These are phyloP conservation scores for Crossaster papposus DNA, from an alignment of 53 echinoderm and acorn worm species.

Conservation along the genomic window DNA sequence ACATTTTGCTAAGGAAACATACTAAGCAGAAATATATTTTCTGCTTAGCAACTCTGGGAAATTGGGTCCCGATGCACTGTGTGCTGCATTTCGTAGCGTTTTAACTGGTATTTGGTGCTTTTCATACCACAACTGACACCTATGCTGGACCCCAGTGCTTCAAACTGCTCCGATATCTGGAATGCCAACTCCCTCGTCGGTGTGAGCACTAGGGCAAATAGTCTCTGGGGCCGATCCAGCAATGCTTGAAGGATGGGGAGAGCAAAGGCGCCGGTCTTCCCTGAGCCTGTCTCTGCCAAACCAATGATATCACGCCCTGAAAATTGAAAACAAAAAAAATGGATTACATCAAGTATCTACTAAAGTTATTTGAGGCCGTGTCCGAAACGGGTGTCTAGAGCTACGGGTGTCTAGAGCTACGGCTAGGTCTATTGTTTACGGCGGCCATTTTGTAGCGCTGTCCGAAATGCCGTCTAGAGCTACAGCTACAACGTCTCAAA, in stretches of 20 bases:
- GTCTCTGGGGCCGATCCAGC: conserved; percentile 86
- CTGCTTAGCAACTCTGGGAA: too few relatives aligned
- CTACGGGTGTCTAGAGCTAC: too few relatives aligned
- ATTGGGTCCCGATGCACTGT: too few relatives aligned
- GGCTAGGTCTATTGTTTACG: too few relatives aligned
- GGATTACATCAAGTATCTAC: not conserved
- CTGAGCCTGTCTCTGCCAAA: conserved; percentile 95
- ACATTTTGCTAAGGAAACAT: too few relatives aligned
- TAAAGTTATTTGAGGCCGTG: too few relatives aligned
- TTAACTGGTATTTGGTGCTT: not conserved
- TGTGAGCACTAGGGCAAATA: conserved; percentile 91
- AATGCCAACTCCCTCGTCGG: conserved; percentile 95
- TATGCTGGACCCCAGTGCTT: conserved; percentile 76
- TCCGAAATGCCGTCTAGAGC: too few relatives aligned
- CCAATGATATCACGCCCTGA: conserved; percentile 95
- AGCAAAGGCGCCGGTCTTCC: conserved; percentile 96
- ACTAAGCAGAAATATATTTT: too few relatives aligned
- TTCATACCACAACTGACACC: conserved; percentile 85
- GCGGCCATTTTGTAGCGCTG: too few relatives aligned
- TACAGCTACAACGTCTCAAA: too few relatives aligned
- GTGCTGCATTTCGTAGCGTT: not conserved
- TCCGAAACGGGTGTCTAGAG: too few relatives aligned
- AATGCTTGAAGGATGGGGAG: conserved; percentile 92
- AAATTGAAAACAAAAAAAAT: not conserved
- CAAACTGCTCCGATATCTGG: conserved; percentile 92